Percentiles rank a stretch among this genome's conserved stretches.
Conservation (phyloP, 2,797 vertebrate genomes). For the Alauda arvensis region DNA sequence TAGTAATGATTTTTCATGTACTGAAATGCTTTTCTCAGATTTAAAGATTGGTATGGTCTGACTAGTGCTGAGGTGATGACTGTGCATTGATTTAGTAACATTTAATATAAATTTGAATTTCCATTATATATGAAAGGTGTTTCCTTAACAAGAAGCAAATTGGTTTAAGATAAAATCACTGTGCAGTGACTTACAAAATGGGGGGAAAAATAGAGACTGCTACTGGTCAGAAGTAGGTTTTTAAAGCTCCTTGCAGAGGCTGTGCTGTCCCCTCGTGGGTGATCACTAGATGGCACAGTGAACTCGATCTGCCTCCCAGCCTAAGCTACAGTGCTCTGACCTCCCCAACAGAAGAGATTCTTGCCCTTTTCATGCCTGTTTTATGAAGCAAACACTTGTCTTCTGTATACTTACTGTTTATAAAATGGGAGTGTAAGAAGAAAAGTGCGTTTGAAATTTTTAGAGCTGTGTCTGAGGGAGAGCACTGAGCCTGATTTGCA, state of each 20-base stretch:
- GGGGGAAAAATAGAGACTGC: not conserved
- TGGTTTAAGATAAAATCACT: not conserved
- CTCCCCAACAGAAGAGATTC: rapidly evolving
- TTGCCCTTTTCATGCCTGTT: not conserved
- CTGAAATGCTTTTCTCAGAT: not conserved
- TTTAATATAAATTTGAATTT: not conserved
- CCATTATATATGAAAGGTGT: not conserved
- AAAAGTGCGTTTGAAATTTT: not conserved
- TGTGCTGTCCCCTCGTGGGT: not conserved
- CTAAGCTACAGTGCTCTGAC: not conserved
- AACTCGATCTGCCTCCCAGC: not conserved
- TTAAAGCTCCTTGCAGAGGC: not conserved
- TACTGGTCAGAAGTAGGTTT: not conserved
- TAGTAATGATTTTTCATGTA: not conserved
- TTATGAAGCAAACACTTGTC: not conserved
- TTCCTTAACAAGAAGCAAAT: not conserved
- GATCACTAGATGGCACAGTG: constrained; percentile 34
- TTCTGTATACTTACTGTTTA: not conserved
- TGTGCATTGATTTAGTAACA: not conserved
- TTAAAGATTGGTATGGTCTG: not conserved
- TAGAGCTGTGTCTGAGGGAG: not conserved
- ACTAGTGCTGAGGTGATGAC: not conserved
- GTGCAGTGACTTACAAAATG: not conserved
- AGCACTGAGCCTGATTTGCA: not conserved
- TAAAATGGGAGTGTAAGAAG: not conserved